Evolutionary conservation across 2,797 vertebrate species (phyloP).

Genomic region (Euthynnus affinis): DNA sequence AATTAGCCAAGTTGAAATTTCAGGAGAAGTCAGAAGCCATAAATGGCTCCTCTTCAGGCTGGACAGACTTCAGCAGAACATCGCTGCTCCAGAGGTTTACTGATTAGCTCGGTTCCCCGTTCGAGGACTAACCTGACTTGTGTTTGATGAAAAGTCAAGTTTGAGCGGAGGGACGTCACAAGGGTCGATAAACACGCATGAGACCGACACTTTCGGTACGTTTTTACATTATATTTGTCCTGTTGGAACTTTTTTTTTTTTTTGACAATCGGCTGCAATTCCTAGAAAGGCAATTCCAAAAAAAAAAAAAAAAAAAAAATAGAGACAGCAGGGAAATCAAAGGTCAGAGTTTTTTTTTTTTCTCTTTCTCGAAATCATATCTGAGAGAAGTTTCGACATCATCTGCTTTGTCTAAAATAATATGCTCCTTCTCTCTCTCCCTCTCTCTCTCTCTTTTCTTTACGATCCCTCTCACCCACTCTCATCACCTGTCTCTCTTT

Average conservation of each 20-base stretch:
- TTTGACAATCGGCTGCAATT: background rate
- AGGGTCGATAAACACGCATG: background rate
- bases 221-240: background rate
- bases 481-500: slow-evolving; percentile 34
- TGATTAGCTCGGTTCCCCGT: slow-evolving; percentile 31
- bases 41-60: slow-evolving; percentile 39
- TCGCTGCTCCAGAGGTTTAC: slow-evolving; percentile 1
- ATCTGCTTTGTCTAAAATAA: background rate
- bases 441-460: background rate
- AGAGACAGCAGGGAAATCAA: background rate
- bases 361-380: background rate
- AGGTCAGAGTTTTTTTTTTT: slow-evolving; percentile 8
- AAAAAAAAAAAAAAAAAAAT: background rate
- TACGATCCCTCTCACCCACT: background rate
- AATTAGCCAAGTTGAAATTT: slow-evolving; percentile 44
- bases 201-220: background rate
- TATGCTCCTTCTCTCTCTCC: background rate
- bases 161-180: no score
- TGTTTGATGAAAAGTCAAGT: background rate
- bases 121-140: background rate
- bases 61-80: background rate
- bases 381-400: background rate
- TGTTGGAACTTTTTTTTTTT: background rate
- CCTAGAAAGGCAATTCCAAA: background rate
- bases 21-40: slow-evolving; percentile 49